Percentiles rank a stretch among this genome's conserved stretches.
Conservation (phyloP, 2,888 invertebrate species). For the Volucella inanis region DNA sequence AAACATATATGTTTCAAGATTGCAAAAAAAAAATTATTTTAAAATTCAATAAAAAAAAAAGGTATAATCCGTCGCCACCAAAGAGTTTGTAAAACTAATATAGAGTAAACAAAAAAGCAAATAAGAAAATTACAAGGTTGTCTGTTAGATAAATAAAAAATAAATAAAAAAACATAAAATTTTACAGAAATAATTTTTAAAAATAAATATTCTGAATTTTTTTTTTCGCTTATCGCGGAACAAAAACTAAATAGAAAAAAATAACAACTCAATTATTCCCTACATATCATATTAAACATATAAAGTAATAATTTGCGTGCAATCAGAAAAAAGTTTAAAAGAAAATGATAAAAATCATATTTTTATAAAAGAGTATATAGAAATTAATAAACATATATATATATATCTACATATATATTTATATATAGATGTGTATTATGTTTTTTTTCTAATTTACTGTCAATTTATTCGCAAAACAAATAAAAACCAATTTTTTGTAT, state of each 20-base stretch:
- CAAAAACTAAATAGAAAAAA: conserved; percentile 17
- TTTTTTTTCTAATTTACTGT: conserved; percentile 62
- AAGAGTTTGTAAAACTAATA: conserved; percentile 70
- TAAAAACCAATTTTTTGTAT: conserved; percentile 58
- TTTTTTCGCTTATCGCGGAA: conserved; percentile 40
- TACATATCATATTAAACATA: conserved; percentile 73
- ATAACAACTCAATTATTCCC: conserved; percentile 67
- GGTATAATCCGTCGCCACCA: conserved; percentile 74
- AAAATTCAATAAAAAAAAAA: conserved; percentile 28
- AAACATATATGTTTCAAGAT: conserved; percentile 45
- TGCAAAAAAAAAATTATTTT: conserved; percentile 32
- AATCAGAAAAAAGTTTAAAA: conserved; percentile 39
- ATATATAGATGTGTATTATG: conserved; percentile 52
- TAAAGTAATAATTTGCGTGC: conserved; percentile 56
- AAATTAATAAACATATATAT: conserved; percentile 38
- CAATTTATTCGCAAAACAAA: conserved; percentile 55
- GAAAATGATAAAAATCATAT: conserved; percentile 30
- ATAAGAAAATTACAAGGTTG: conserved; percentile 61
- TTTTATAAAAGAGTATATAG: conserved; percentile 68
- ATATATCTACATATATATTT: conserved; percentile 12
- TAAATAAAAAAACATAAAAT: conserved; percentile 23
- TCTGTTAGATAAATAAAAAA: conserved; percentile 51
- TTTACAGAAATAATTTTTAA: conserved; percentile 32
- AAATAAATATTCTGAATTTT: conserved; percentile 34
- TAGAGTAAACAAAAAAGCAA: conserved; percentile 21